Percentiles rank a stretch among this genome's conserved stretches.
Conservation (phyloP, 2,113 vertebrate species). For the Neopipo cinnamomea region DNA sequence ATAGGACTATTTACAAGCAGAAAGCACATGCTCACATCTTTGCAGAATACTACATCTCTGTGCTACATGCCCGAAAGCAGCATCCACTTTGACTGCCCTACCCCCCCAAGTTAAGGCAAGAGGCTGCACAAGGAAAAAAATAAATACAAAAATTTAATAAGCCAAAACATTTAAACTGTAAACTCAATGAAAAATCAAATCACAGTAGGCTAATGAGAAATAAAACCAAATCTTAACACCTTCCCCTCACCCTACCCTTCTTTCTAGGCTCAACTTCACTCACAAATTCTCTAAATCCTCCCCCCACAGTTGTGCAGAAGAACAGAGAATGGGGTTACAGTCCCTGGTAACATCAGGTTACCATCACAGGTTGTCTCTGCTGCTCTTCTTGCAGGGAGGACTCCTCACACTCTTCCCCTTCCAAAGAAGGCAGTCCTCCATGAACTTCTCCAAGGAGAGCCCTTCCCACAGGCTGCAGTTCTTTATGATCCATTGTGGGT, state of each 20-base stretch:
- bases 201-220: background rate
- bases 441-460: background rate
- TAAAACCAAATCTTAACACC: background rate
- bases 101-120: background rate
- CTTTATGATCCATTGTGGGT: background rate
- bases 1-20: constrained; percentile 42
- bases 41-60: background rate
- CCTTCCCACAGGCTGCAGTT: background rate
- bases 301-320: background rate
- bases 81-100: background rate
- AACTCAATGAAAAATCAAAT: background rate
- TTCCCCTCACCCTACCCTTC: background rate
- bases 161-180: background rate
- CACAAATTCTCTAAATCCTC: background rate
- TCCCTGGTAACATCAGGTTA: too few relatives aligned
- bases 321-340: background rate
- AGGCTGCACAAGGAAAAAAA: background rate
- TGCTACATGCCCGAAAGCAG: background rate
- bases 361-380: background rate
- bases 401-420: background rate
- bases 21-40: constrained; percentile 57
- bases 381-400: background rate
- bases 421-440: background rate
- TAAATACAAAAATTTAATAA: background rate
- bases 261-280: background rate